phyloP scores from a whole-genome alignment of 1,140 invertebrate genomes.

The Drosophila malerkotliana region DNA sequence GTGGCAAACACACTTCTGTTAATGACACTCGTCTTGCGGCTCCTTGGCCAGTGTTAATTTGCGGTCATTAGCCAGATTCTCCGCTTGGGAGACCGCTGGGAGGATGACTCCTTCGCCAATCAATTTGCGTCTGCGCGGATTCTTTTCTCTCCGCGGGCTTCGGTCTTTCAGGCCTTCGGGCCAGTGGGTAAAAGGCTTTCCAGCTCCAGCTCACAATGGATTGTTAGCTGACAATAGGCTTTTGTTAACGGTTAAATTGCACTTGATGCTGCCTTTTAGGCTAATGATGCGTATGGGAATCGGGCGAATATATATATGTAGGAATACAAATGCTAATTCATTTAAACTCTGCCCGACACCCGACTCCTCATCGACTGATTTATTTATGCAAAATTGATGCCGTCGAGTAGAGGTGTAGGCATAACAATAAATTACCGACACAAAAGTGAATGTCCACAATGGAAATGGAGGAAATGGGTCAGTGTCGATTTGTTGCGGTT shows the following conservation, averaged over 20 bases:
- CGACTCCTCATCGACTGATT: constrained; percentile 39
- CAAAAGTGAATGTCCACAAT: constrained; percentile 52
- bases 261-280: constrained; percentile 72
- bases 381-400: constrained; percentile 61
- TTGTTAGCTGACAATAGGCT: constrained; percentile 62
- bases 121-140: constrained; percentile 68
- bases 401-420: constrained; percentile 1
- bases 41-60: constrained; percentile 71
- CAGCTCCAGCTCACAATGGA: constrained; percentile 42
- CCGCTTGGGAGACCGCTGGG: background rate
- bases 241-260: constrained; percentile 76
- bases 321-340: constrained; percentile 74
- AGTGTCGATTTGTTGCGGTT: constrained; percentile 10
- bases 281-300: constrained; percentile 72
- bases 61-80: constrained; percentile 74
- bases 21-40: constrained; percentile 71
- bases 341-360: constrained; percentile 61
- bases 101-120: constrained; percentile 52
- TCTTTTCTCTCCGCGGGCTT: constrained; percentile 27
- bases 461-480: constrained; percentile 46
- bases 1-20: constrained; percentile 72
- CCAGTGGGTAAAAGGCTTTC: constrained; percentile 55
- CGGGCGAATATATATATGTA: background rate
- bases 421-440: constrained; percentile 46
- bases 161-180: background rate